These are phyloP conservation scores for Papio anubis DNA, from an alignment of 2,113 vertebrate species.

Conservation along the genomic window DNA sequence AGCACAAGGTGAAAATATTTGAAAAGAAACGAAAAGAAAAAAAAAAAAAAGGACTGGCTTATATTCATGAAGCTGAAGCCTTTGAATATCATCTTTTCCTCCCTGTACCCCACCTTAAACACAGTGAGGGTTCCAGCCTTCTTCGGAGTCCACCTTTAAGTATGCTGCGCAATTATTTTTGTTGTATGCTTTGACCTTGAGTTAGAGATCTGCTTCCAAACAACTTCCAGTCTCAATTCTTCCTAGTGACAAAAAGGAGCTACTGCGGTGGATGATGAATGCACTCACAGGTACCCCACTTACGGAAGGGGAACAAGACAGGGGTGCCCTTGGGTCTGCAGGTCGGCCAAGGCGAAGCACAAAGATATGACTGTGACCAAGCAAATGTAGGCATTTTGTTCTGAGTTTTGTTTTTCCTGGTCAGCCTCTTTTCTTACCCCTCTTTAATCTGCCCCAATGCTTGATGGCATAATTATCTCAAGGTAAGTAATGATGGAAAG, in stretches of 20 bases:
- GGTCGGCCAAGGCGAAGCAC: background rate
- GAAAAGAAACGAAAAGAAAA: background rate
- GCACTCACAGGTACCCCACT: fast-evolving
- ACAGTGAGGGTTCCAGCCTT: background rate
- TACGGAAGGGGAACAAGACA: background rate
- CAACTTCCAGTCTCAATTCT: background rate
- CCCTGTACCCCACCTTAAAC: background rate
- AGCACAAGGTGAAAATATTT: constrained; percentile 11
- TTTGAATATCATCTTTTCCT: background rate
- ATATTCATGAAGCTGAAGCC: background rate
- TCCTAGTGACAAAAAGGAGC: background rate
- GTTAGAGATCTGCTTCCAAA: background rate
- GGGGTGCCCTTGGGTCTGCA: background rate
- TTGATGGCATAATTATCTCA: background rate
- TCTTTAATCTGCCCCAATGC: background rate
- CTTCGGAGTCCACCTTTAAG: background rate
- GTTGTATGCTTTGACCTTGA: background rate
- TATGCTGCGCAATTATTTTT: background rate
- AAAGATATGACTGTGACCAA: background rate
- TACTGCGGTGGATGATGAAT: background rate
- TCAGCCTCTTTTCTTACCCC: background rate
- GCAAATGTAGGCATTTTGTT: background rate
- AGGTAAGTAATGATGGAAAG: background rate
- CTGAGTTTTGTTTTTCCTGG: background rate
- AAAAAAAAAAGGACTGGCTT: background rate